Evolutionary conservation across 30 jellyfish, hydroid and myxozoan species (phyloP).

Genomic region (Hydra vulgaris): DNA sequence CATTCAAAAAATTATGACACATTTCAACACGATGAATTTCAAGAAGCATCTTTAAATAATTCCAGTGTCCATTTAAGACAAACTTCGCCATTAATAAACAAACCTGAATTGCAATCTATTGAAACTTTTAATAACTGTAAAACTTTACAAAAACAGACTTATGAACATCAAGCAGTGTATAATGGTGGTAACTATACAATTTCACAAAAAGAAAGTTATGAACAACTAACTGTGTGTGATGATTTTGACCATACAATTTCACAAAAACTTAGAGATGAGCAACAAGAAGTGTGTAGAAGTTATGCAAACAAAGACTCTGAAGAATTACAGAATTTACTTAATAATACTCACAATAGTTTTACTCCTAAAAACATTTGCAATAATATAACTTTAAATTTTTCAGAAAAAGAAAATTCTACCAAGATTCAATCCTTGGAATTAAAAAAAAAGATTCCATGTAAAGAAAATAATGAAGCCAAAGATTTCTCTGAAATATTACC

Average conservation of each 20-base stretch:
- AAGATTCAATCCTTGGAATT: slow-evolving; percentile 2
- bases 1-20: no score
- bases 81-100: background rate
- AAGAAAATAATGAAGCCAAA: slow-evolving; percentile 1
- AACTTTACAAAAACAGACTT: background rate
- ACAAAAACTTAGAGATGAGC: background rate
- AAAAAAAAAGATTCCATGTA: background rate
- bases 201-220: no score
- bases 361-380: background rate
- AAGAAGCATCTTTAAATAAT: background rate
- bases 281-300: slow-evolving; percentile 4
- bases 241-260: background rate
- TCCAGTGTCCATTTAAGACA: background rate
- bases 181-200: background rate
- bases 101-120: background rate
- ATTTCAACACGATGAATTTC: no score
- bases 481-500: slow-evolving; percentile 12
- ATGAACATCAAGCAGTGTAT: slow-evolving; percentile 4
- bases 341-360: background rate
- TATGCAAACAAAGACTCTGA: slow-evolving; percentile 21
- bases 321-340: slow-evolving; percentile 12
- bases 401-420: slow-evolving; percentile 34
- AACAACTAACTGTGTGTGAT: no score
- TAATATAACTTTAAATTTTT: slow-evolving; percentile 9
- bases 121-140: background rate